Evolutionary conservation across 2,888 invertebrate species (phyloP), one percentile per base, ranked within the genome.

Genomic region (Euproctis similis): DNA sequence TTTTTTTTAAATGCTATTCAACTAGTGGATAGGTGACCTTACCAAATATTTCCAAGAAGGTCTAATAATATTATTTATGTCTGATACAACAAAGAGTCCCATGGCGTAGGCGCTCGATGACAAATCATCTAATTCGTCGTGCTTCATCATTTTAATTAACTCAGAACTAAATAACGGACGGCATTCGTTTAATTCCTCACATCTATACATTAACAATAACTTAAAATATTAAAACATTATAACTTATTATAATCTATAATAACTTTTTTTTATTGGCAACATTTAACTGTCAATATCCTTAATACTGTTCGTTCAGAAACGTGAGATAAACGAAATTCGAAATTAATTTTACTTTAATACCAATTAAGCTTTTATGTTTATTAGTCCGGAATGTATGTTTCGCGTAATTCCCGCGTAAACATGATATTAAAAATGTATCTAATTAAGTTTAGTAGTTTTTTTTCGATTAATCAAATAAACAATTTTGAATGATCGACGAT

Each of bases 71-170:
- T 69, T 63, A 74, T 73, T 76, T 75, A 76, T 67, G 61, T 40
- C 26, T 26, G 34, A 42, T 39, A 40, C 53, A 60, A 75, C 65
- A 71, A 70, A 59, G 52, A 47, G 42, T 43, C 44, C 46, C 51
- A 48, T 52, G 42, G 45, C 53, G 49, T 52, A 35, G 46, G 51
- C 46, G 52, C 31, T 33, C 57, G 63, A 74, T 78, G 82, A 81
- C 81, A 81, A 80, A 81, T 81, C 77, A 54, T 64, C 61, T 64
- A 71, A 80, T 80, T 76, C 70, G 69, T 51, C 48, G 60, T 60
- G 66, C 57, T 60, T 60, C 59, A 72, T 72, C 69, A 74, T 71
- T 67, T 65, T 76, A 78, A 78, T 78, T 76, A 71, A 68, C 52
- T 59, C 39, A 26, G 39, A 50, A 43, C 37, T 40, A 49, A 44